Evolutionary conservation across 2,888 invertebrate genomes (phyloP).

Genomic region (Epinotia bilunana): DNA sequence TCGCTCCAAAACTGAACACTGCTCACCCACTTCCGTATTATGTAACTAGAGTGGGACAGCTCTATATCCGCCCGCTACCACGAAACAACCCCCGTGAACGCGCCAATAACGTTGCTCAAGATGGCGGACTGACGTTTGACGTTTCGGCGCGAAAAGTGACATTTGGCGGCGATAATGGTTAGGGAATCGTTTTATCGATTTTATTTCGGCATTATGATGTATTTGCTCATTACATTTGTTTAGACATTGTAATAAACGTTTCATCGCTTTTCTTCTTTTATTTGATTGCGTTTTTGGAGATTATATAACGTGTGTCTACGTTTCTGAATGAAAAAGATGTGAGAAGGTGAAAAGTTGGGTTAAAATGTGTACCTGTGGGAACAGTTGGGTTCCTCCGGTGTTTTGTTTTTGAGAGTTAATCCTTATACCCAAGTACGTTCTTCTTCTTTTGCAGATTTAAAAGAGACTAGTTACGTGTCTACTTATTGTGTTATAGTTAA

Average conservation of each 20-base stretch:
- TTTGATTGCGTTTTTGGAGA: slow-evolving; percentile 22
- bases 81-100: slow-evolving; percentile 64
- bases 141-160: slow-evolving; percentile 82
- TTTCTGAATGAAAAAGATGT: neutral
- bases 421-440: neutral
- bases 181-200: slow-evolving; percentile 70
- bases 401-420: neutral
- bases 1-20: slow-evolving; percentile 69
- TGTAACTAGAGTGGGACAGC: slow-evolving; percentile 73
- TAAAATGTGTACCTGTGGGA: too few species aligned
- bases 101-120: slow-evolving; percentile 70
- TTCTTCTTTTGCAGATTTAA: too few species aligned
- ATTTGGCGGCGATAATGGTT: slow-evolving; percentile 67
- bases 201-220: slow-evolving; percentile 67
- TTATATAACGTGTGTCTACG: slow-evolving; percentile 9
- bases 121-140: slow-evolving; percentile 79
- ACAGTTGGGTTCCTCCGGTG: neutral
- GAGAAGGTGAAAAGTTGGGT: neutral
- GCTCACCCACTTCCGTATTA: slow-evolving; percentile 82
- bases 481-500: too few species aligned
- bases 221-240: slow-evolving; percentile 47
- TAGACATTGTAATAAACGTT: slow-evolving; percentile 41
- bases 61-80: slow-evolving; percentile 58
- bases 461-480: too few species aligned
- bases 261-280: slow-evolving; percentile 33